Conservation (phyloP, 2,113 vertebrate genomes). For the Sebastes schlegelii region DNA sequence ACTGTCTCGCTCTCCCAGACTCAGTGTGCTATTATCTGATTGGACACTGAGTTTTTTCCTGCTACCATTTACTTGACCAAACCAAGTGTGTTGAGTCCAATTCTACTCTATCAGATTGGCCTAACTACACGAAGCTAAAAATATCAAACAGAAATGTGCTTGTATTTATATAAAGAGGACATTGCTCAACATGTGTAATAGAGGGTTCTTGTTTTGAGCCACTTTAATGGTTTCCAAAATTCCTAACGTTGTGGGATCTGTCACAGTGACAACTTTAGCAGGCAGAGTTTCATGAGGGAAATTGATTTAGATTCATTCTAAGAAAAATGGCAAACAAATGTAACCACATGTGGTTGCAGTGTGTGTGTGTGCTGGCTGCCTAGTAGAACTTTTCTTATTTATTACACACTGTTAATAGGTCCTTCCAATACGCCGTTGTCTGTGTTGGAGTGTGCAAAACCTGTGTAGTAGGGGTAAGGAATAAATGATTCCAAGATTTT, state of each 20-base stretch:
- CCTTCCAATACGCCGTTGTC: not conserved
- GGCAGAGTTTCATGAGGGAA: conserved; percentile 15
- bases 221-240: conserved; percentile 11
- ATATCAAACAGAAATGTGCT: conserved; percentile 53
- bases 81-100: conserved; percentile 45
- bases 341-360: not conserved
- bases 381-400: too few species aligned
- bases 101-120: conserved; percentile 61
- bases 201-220: conserved; percentile 25
- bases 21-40: conserved; percentile 67
- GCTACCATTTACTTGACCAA: conserved; percentile 42
- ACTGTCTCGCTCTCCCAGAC: conserved; percentile 43
- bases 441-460: conserved; percentile 12
- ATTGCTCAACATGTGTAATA: conserved; percentile 44
- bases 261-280: conserved; percentile 6
- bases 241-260: conserved; percentile 12
- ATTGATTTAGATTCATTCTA: not conserved
- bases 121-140: conserved; percentile 56
- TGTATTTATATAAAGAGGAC: conserved; percentile 37
- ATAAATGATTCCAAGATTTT: too few species aligned
- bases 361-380: not conserved
- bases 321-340: not conserved
- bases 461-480: too few species aligned
- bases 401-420: too few species aligned
- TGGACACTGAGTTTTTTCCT: conserved; percentile 39